Evolutionary conservation across 2,797 vertebrate species (phyloP).

Genomic region (Coendou prehensilis): DNA sequence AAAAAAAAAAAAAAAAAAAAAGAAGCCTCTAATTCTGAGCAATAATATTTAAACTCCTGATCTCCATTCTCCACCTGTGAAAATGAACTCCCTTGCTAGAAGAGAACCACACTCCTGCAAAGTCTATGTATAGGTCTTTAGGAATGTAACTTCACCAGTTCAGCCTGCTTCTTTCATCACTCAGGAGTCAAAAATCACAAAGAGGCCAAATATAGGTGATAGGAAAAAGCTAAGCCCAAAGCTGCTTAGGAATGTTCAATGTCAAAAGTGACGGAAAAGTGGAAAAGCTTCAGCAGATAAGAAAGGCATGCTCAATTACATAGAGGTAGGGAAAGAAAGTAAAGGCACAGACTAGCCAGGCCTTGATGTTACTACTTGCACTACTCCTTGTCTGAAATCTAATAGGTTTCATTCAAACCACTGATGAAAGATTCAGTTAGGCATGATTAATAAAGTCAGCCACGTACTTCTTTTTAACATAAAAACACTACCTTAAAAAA

Average conservation of each 20-base stretch:
- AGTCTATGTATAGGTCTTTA: constrained; percentile 56
- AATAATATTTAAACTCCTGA: constrained; percentile 62
- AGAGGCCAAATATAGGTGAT: constrained; percentile 51
- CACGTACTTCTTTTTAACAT: constrained; percentile 26
- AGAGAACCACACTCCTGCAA: constrained; percentile 46
- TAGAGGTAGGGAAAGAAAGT: background rate
- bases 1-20: constrained; percentile 62
- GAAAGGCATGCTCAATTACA: constrained; percentile 11
- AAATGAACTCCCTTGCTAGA: constrained; percentile 42
- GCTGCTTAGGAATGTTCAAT: background rate
- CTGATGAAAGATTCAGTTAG: constrained; percentile 13
- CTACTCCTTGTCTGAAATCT: background rate
- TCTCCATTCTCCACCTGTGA: constrained; percentile 60
- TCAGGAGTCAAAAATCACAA: constrained; percentile 34
- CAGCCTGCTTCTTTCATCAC: constrained; percentile 74
- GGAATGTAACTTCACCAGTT: constrained; percentile 82
- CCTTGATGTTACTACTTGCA: background rate
- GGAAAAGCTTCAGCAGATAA: constrained; percentile 29
- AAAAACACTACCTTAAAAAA: constrained; percentile 56
- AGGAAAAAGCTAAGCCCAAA: constrained; percentile 47
- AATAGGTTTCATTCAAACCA: constrained; percentile 49
- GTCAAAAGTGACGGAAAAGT: background rate
- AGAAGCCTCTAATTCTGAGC: constrained; percentile 47
- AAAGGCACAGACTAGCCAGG: constrained; percentile 17
- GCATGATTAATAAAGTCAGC: background rate